Percentiles rank a stretch among this genome's conserved stretches.
Evolutionary conservation across 2,113 vertebrate species (phyloP).

Genomic region (Lonchura striata): DNA sequence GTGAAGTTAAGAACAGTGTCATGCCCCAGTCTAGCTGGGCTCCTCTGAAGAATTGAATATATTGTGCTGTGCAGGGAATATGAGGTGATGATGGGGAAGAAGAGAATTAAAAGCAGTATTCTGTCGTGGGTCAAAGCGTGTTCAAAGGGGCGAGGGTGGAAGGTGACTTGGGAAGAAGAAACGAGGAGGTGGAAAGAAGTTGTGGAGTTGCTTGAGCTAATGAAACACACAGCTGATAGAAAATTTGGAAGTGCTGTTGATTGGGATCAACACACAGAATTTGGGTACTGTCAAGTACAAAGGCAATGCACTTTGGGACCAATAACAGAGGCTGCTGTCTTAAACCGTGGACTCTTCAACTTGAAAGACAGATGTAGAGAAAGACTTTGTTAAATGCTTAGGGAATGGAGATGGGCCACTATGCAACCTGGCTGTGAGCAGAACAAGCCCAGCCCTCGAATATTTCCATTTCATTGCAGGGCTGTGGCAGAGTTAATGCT

Average conservation of each 20-base stretch:
- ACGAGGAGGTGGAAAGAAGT: neutral
- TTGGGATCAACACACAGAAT: neutral
- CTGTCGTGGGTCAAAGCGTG: neutral
- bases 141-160: neutral
- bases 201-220: neutral
- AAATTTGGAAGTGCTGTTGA: neutral
- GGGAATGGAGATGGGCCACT: neutral
- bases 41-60: neutral
- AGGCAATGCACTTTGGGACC: conserved; percentile 23
- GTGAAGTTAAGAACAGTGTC: neutral
- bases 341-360: neutral
- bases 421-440: neutral
- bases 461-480: neutral
- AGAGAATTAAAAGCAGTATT: conserved; percentile 4
- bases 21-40: neutral
- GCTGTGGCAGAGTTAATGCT: neutral
- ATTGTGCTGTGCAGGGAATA: neutral
- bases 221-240: neutral
- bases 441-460: neutral
- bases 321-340: conserved; percentile 21
- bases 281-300: neutral
- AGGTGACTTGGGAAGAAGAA: neutral
- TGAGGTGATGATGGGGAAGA: neutral
- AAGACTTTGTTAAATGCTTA: neutral
- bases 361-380: neutral